Conservation (phyloP, 1,140 invertebrate species). For the Lamellibrachia luymesi region DNA sequence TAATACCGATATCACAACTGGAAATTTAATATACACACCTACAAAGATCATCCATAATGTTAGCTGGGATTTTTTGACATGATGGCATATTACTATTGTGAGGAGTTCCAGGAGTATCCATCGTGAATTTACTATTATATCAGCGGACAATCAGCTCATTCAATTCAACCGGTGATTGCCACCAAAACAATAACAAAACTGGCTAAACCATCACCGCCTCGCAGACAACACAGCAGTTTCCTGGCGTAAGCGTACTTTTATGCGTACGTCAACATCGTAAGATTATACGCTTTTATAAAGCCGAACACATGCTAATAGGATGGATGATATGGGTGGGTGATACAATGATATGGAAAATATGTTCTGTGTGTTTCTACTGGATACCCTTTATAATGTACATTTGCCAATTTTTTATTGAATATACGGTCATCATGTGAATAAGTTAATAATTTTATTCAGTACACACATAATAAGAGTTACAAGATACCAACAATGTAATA, state of each 20-base stretch:
- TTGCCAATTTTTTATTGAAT: too few relatives aligned
- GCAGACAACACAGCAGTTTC: background rate
- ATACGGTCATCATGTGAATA: too few relatives aligned
- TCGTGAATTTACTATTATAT: background rate
- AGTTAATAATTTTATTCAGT: too few relatives aligned
- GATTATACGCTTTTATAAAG: too few relatives aligned
- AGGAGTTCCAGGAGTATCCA: background rate
- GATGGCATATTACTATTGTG: background rate
- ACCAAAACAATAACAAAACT: background rate
- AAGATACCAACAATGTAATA: too few relatives aligned
- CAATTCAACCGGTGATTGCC: background rate
- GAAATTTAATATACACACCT: background rate
- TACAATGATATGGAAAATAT: too few relatives aligned
- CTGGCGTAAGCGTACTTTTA: background rate
- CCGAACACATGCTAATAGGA: too few relatives aligned
- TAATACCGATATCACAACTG: background rate
- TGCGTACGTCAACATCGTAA: too few relatives aligned
- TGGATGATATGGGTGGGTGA: too few relatives aligned
- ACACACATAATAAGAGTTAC: too few relatives aligned
- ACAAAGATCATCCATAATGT: background rate
- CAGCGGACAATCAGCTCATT: background rate
- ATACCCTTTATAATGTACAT: too few relatives aligned
- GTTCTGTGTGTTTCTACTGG: too few relatives aligned
- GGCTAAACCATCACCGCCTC: background rate
- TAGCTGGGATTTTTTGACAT: background rate